phyloP scores from a whole-genome alignment of 2,888 invertebrate genomes.

The Acleris emargana region DNA sequence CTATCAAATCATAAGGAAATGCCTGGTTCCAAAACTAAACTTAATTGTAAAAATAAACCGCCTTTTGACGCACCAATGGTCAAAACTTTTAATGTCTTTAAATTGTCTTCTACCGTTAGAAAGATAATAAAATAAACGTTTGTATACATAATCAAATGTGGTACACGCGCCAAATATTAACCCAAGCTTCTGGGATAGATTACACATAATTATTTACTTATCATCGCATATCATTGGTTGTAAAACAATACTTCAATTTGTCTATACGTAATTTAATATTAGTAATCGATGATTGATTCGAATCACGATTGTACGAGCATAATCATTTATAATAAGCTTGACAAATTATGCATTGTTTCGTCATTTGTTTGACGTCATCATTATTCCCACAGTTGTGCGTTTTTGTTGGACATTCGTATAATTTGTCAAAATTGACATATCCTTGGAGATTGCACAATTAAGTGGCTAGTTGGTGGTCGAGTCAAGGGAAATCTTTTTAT shows the following conservation, averaged over 20 bases:
- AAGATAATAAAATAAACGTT: no score
- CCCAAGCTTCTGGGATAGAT: slow-evolving; percentile 46
- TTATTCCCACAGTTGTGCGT: slow-evolving; percentile 32
- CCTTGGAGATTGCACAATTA: slow-evolving; percentile 29
- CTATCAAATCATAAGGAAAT: no score
- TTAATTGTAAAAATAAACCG: no score
- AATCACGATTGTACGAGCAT: slow-evolving; percentile 27
- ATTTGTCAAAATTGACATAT: slow-evolving; percentile 32
- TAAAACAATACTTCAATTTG: slow-evolving; percentile 37
- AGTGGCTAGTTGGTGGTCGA: background rate
- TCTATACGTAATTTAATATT: slow-evolving; percentile 41
- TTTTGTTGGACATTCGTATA: slow-evolving; percentile 24
- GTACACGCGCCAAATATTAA: slow-evolving; percentile 38
- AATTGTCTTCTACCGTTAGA: no score
- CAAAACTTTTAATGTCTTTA: no score
- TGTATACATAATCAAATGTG: slow-evolving; percentile 14
- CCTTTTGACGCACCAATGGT: no score
- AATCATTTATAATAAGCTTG: slow-evolving; percentile 33
- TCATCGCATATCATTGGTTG: slow-evolving; percentile 40
- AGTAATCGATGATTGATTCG: slow-evolving; percentile 30
- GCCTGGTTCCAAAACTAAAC: no score
- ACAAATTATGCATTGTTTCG: slow-evolving; percentile 30
- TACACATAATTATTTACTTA: slow-evolving; percentile 46
- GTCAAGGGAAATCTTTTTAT: background rate
- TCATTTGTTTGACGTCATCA: slow-evolving; percentile 27